Evolutionary conservation across 2,113 vertebrate genomes (phyloP).

Genomic region (Strix uralensis): DNA sequence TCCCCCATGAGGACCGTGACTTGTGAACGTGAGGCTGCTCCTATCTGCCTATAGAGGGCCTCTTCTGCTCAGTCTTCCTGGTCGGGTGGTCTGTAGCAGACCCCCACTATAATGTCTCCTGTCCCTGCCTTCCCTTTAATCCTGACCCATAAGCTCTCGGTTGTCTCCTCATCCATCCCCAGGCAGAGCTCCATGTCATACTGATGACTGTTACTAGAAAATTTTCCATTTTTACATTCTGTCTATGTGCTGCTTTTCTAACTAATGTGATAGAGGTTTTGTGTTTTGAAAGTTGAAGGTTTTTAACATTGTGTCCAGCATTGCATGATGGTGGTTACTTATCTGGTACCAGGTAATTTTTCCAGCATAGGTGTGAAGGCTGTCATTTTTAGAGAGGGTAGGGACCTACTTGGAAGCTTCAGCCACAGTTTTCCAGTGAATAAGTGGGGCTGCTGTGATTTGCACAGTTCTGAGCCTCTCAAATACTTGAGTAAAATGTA

Average conservation of each 20-base stretch:
- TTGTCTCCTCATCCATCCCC: too few relatives aligned
- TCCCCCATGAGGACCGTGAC: too few relatives aligned
- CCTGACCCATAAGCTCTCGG: too few relatives aligned
- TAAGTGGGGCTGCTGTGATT: background rate
- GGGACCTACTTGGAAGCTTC: background rate
- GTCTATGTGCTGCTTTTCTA: background rate
- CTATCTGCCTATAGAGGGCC: too few relatives aligned
- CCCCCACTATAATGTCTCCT: too few relatives aligned
- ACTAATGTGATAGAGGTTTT: background rate
- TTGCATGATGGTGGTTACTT: background rate
- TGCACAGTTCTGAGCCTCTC: background rate
- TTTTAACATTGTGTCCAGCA: background rate
- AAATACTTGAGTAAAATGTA: background rate
- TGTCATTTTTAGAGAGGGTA: background rate
- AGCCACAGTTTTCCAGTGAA: background rate
- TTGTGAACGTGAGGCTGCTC: too few relatives aligned
- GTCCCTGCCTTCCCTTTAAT: too few relatives aligned
- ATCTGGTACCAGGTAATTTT: background rate
- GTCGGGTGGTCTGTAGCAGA: too few relatives aligned
- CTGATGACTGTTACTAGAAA: background rate
- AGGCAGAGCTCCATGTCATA: background rate
- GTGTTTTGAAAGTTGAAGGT: background rate
- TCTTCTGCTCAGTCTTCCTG: too few relatives aligned
- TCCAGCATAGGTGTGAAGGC: background rate
- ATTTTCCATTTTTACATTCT: background rate